Base-by-base conservation (phyloP, 2,797 vertebrate genomes). In the Cephalopachus bancanus region DNA sequence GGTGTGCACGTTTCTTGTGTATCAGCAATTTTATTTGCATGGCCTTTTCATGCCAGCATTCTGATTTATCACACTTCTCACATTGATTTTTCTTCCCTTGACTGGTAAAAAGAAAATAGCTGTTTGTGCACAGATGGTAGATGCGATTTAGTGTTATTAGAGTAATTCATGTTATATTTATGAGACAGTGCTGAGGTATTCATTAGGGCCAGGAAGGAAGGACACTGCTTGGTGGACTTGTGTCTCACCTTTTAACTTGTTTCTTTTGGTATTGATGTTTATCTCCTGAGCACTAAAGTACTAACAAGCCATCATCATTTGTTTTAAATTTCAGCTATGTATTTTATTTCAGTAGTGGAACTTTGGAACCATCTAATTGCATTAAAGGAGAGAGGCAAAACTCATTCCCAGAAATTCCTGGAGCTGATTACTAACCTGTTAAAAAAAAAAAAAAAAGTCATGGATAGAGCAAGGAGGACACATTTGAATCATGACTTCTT, bases 1-100 rank as follows among this genome's bases (percentile, higher is more conserved):
- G 94, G 86, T 94, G 94, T 81, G 75, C 2, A 0, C 80, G 67
- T 92, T 97, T 96, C 94, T 83, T 17, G 94, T 96, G 59, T 93
- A 87, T 98, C 97, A 98, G 97, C 90, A 16, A 72, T 98, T 98
- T 92, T 92, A 96, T 96, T 96, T 12, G 1, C 97, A 15, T 60
- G 83, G 96, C 87, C 97, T 87, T 98, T 98, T 96, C 95, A 91
- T 96, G 97, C 92, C 94, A 93, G 69, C 79, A 19, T 95, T 95
- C 91, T 96, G 95, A 97, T 95, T 96, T 92, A 85, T 96, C 57
- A 55, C 75, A 95, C 89, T 97, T 96, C 93, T 96, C 92, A 95
- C 95, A 91, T 79, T 79, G 78, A 86, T 86, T 93, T 93, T 97
- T 75, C 22, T 10, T 8, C 72, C 2, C 79, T 95, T 94, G 69